Evolutionary conservation across 1,140 invertebrate species (phyloP).

Genomic region (Cherax destructor): DNA sequence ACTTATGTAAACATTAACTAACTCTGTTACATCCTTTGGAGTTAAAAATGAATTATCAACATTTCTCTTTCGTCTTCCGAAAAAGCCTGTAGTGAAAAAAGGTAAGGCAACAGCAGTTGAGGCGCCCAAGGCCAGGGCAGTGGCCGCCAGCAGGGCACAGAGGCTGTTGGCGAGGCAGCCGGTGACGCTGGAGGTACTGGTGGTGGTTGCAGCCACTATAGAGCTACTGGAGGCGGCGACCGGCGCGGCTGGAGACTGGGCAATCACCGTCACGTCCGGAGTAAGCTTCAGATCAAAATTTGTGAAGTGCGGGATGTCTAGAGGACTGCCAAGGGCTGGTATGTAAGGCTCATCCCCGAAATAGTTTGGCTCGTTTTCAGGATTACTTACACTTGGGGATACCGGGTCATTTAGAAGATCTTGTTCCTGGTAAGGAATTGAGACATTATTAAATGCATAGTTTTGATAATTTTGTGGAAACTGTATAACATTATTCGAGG

Average conservation of each 20-base stretch:
- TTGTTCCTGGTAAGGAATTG: neutral
- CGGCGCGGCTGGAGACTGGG: too few relatives aligned
- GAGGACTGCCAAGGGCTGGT: neutral
- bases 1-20: neutral
- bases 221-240: neutral
- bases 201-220: neutral
- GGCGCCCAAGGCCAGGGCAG: neutral
- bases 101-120: neutral
- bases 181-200: neutral
- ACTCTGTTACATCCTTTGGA: neutral
- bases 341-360: neutral
- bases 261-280: too few relatives aligned
- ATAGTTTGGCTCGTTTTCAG: neutral
- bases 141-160: neutral
- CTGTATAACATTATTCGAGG: neutral
- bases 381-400: neutral
- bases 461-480: neutral
- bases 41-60: neutral
- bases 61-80: constrained; percentile 1
- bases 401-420: neutral
- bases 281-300: too few relatives aligned
- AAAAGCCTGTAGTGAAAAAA: neutral
- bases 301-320: too few relatives aligned
- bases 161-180: neutral
- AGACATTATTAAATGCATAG: neutral